Conservation (phyloP, 2,113 vertebrate genomes). For the Leptosomus discolor region DNA sequence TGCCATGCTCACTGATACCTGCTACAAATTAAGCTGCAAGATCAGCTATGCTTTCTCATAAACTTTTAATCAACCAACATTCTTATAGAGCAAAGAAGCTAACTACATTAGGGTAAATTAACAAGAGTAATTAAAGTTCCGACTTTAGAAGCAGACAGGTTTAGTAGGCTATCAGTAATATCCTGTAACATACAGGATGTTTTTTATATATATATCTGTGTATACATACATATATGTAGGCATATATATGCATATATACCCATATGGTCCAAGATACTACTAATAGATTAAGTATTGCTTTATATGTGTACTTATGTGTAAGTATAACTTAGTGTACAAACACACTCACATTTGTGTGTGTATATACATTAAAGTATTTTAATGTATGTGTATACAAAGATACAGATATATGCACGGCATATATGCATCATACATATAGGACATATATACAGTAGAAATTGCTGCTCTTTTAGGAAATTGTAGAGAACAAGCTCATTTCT, state of each 20-base stretch:
- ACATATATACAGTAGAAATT: neutral
- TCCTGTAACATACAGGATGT: neutral
- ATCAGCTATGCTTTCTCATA: neutral
- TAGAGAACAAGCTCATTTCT: neutral
- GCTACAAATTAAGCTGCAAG: neutral
- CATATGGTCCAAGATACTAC: neutral
- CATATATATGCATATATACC: neutral
- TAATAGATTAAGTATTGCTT: neutral
- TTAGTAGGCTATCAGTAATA: neutral
- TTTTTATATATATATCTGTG: too few species aligned
- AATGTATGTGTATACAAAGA: neutral
- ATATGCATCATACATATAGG: too few species aligned
- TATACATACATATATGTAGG: neutral
- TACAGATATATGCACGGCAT: rapidly evolving
- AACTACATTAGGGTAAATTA: neutral
- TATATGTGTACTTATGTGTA: rapidly evolving
- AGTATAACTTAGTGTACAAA: neutral
- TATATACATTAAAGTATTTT: neutral
- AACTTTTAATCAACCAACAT: neutral
- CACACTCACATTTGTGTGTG: neutral
- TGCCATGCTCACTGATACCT: neutral
- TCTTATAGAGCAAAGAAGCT: neutral
- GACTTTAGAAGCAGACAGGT: neutral
- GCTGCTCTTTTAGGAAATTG: neutral
- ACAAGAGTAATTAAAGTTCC: neutral